Conservation (phyloP, 1,140 invertebrate species). For the Zaprionus vittiger region DNA sequence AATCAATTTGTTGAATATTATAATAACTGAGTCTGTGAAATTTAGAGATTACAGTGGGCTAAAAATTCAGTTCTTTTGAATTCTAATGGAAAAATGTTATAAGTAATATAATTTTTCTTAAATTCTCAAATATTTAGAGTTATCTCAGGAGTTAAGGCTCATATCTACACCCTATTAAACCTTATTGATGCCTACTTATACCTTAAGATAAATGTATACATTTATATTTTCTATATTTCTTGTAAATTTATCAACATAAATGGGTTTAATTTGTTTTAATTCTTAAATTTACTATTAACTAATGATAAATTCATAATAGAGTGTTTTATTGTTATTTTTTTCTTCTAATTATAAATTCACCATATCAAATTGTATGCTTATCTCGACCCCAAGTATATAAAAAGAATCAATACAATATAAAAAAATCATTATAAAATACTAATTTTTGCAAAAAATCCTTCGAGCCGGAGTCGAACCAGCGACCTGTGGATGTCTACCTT, state of each 20-base stretch:
- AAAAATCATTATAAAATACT: not conserved
- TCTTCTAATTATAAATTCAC: too few species aligned
- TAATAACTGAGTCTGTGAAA: too few species aligned
- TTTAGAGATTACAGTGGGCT: too few species aligned
- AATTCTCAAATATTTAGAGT: not conserved
- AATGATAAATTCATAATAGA: not conserved
- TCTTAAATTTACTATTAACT: not conserved
- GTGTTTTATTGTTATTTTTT: too few species aligned
- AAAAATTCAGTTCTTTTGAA: too few species aligned
- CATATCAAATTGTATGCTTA: too few species aligned
- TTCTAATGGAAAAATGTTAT: too few species aligned
- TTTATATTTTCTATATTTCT: too few species aligned
- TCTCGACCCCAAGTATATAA: too few species aligned
- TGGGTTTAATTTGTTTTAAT: not conserved
- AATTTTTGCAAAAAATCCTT: conserved; percentile 84
- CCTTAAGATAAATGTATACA: too few species aligned
- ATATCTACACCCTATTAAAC: not conserved
- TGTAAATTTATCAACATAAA: not conserved
- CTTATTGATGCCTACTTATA: not conserved
- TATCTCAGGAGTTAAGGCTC: not conserved
- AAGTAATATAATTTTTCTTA: not conserved
- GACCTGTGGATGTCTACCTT: conserved; percentile 86
- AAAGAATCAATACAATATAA: not conserved
- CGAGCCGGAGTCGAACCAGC: conserved; percentile 89
- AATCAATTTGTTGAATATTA: too few species aligned